Conservation (phyloP, 1,140 invertebrate genomes). For the Schlechtendalia chinensis region DNA sequence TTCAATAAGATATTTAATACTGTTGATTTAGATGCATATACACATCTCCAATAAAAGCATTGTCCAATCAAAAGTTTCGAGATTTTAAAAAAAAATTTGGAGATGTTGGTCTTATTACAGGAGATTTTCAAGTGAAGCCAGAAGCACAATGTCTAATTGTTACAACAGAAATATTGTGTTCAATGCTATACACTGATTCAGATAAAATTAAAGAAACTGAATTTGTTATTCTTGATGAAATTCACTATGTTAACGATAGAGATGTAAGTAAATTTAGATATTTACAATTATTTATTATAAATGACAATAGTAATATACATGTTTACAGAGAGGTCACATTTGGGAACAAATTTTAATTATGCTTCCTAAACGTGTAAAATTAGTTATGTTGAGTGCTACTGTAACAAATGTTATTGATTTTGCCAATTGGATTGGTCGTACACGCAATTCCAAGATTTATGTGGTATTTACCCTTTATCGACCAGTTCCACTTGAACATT, state of each 20-base stretch:
- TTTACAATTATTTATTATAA: neutral
- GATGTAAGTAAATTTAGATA: constrained; percentile 64
- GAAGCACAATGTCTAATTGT: constrained; percentile 95
- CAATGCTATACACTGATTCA: constrained; percentile 58
- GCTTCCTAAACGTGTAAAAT: constrained; percentile 88
- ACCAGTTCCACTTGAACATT: constrained; percentile 94
- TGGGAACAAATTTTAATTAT: constrained; percentile 99
- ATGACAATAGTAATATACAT: neutral
- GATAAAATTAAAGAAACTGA: constrained; percentile 94
- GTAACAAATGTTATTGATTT: constrained; percentile 96
- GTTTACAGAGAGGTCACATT: constrained; percentile 85
- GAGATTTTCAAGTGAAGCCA: constrained; percentile 93
- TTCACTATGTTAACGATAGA: constrained; percentile 97
- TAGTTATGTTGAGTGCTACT: constrained; percentile 96
- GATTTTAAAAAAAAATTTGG: constrained; percentile 93
- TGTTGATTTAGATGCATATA: constrained; percentile 80
- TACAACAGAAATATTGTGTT: constrained; percentile 98
- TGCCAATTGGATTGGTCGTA: constrained; percentile 95
- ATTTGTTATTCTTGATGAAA: constrained; percentile 99
- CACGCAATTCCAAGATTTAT: constrained; percentile 88
- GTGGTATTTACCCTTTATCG: constrained; percentile 92
- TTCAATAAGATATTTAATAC: constrained; percentile 8
- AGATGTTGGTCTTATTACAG: constrained; percentile 92
- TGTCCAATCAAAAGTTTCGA: constrained; percentile 98
- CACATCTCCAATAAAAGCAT: constrained; percentile 98